Evolutionary conservation across 2,888 invertebrate species (phyloP).

Genomic region (Sipunculus nudus): DNA sequence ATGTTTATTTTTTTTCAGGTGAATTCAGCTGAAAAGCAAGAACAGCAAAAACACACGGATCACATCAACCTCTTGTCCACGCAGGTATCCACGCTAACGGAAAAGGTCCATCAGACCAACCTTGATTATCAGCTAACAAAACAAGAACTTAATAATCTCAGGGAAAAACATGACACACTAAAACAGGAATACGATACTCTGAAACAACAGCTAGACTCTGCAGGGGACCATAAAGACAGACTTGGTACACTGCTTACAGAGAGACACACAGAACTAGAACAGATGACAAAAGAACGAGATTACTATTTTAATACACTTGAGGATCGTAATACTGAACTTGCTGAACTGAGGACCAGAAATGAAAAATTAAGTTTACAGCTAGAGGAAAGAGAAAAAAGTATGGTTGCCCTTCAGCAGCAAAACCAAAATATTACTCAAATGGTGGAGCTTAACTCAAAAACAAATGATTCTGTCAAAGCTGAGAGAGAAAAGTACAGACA

Average conservation of each 20-base stretch:
- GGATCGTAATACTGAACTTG: conserved; percentile 50
- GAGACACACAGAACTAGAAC: conserved; percentile 30
- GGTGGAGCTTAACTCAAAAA: conserved; percentile 22
- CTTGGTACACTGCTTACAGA: conserved; percentile 47
- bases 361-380: conserved; percentile 53
- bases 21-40: conserved; percentile 50
- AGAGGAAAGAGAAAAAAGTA: conserved; percentile 58
- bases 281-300: conserved; percentile 47
- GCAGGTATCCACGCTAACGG: conserved; percentile 53
- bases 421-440: conserved; percentile 47
- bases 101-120: conserved; percentile 48
- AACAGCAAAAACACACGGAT: conserved; percentile 49
- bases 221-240: conserved; percentile 46
- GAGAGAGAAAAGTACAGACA: too few relatives aligned
- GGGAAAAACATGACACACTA: conserved; percentile 44
- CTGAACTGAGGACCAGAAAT: conserved; percentile 43
- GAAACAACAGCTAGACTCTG: conserved; percentile 40
- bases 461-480: too few relatives aligned
- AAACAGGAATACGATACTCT: conserved; percentile 2
- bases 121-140: conserved; percentile 45
- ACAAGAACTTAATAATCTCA: conserved; percentile 27
- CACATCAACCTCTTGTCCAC: conserved; percentile 49
- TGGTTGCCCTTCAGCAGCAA: conserved; percentile 52
- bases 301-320: conserved; percentile 53
- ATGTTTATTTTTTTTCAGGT: conserved; percentile 43